These are phyloP conservation scores for Macrotrachela quadricornifera DNA, from an alignment of 1,140 invertebrate genomes.

Conservation along the genomic window DNA sequence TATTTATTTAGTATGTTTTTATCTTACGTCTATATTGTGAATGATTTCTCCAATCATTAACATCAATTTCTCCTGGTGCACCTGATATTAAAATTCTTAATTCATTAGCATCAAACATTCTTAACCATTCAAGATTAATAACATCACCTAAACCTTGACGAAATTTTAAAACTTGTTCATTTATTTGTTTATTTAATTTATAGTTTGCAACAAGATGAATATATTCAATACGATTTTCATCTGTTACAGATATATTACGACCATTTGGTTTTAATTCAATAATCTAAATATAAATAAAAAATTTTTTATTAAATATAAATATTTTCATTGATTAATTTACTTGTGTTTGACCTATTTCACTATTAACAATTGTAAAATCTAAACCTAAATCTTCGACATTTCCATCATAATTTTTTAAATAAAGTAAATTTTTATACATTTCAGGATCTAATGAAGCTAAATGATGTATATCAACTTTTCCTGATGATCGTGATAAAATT, in stretches of 20 bases:
- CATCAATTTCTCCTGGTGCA: conserved; percentile 67
- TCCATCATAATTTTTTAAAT: conserved; percentile 47
- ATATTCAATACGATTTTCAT: conserved; percentile 78
- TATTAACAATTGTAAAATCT: conserved; percentile 75
- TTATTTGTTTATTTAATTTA: conserved; percentile 64
- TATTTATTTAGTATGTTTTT: too few relatives aligned
- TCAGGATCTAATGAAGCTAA: conserved; percentile 73
- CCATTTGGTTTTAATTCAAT: conserved; percentile 75
- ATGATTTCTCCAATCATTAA: conserved; percentile 60
- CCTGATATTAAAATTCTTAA: conserved; percentile 80
- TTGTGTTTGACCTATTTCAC: conserved; percentile 68
- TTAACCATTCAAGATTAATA: conserved; percentile 65
- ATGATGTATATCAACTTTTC: conserved; percentile 68
- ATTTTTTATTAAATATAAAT: background rate
- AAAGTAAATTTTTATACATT: conserved; percentile 65
- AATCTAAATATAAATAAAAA: conserved; percentile 33
- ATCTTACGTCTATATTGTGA: conserved; percentile 49
- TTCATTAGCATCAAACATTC: conserved; percentile 82
- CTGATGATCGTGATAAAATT: conserved; percentile 49
- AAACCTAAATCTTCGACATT: conserved; percentile 39
- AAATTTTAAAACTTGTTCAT: conserved; percentile 11
- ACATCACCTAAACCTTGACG: conserved; percentile 57
- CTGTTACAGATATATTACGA: conserved; percentile 63
- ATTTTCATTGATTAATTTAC: conserved; percentile 23
- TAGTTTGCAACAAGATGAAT: conserved; percentile 86